Conservation (phyloP, 2,113 vertebrate genomes). For the Scomber scombrus region DNA sequence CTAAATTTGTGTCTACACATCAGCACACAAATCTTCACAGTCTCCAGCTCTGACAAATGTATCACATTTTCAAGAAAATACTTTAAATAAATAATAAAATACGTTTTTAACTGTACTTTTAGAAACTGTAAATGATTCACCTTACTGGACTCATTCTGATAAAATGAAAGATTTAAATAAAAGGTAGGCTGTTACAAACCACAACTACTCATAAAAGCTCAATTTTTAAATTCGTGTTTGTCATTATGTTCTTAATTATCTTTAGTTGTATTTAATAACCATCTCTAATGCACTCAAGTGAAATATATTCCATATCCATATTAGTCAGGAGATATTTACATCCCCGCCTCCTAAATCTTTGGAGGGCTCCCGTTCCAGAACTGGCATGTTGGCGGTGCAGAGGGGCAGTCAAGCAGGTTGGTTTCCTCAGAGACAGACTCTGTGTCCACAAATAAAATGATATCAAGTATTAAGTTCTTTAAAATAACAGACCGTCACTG, state of each 20-base stretch:
- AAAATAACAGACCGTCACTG: not conserved
- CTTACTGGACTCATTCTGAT: not conserved
- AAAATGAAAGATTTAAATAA: not conserved
- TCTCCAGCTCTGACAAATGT: not conserved
- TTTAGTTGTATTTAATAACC: not conserved
- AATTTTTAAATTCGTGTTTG: not conserved
- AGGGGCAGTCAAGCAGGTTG: constrained; percentile 28
- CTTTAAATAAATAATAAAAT: not conserved
- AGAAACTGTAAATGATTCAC: not conserved
- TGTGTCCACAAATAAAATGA: constrained; percentile 38
- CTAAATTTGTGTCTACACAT: not conserved
- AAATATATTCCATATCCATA: constrained; percentile 1
- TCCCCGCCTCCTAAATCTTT: constrained; percentile 63
- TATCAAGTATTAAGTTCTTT: not conserved
- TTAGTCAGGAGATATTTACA: constrained; percentile 74
- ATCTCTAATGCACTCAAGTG: not conserved
- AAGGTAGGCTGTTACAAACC: not conserved
- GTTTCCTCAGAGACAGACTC: constrained; percentile 28
- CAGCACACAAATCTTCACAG: not conserved
- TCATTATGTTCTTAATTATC: not conserved
- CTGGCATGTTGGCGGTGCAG: constrained; percentile 76
- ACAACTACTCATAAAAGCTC: not conserved
- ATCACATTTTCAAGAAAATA: not conserved
- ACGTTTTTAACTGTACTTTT: not conserved
- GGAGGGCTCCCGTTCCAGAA: constrained; percentile 73